Percentiles rank a stretch among this genome's conserved stretches.
These are phyloP conservation scores for Bombycilla garrulus DNA, from an alignment of 2,113 vertebrate species.

Conservation along the genomic window DNA sequence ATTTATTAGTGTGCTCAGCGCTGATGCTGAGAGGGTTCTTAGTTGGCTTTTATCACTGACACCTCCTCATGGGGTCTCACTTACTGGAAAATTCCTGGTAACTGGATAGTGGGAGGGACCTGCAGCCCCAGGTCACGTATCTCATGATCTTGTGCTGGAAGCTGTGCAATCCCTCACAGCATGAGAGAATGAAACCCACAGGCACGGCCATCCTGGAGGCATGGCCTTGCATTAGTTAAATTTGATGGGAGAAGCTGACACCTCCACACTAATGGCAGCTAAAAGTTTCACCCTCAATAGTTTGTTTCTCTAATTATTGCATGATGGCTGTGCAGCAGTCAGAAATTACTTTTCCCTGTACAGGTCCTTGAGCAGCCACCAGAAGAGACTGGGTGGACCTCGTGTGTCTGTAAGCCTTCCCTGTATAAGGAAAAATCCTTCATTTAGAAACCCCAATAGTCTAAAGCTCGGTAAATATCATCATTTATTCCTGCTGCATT, in stretches of 20 bases:
- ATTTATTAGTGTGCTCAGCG: not conserved
- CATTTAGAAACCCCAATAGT: not conserved
- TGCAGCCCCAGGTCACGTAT: not conserved
- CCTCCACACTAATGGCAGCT: not conserved
- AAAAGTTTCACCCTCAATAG: not conserved
- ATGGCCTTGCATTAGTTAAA: not conserved
- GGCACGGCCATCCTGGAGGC: not conserved
- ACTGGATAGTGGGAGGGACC: not conserved
- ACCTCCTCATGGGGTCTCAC: not conserved
- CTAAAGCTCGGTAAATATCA: not conserved
- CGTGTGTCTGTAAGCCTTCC: not conserved
- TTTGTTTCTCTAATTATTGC: not conserved
- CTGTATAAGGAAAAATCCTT: not conserved
- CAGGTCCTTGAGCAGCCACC: not conserved
- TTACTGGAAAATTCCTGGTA: slow-evolving; percentile 38
- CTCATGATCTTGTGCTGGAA: not conserved
- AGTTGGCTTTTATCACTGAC: slow-evolving; percentile 45
- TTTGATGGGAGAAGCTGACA: not conserved
- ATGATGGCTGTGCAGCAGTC: not conserved
- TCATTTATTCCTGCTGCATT: not conserved
- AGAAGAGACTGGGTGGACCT: not conserved
- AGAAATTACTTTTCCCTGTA: not conserved
- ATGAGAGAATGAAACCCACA: not conserved
- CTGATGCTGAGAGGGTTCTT: not conserved
- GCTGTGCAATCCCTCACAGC: not conserved